Conservation (phyloP, 1,140 invertebrate species). For the Microplitis mediator region DNA sequence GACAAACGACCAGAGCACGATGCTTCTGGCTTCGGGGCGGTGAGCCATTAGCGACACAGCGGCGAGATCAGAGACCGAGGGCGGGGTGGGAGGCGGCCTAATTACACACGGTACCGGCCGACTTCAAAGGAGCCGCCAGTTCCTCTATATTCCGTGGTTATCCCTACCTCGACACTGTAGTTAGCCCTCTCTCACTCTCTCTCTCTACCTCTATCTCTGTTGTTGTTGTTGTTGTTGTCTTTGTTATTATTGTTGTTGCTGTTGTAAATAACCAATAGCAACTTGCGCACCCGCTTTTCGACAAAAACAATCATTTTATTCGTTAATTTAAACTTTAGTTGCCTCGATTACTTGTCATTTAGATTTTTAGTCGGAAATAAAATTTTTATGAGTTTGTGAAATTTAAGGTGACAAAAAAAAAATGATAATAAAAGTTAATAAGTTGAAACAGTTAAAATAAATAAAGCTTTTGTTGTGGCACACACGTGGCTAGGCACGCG, state of each 20-base stretch:
- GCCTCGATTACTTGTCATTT: neutral
- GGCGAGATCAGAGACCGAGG: conserved; percentile 57
- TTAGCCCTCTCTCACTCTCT: neutral
- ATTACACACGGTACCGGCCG: conserved; percentile 60
- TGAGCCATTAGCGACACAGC: conserved; percentile 61
- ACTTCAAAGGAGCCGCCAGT: conserved; percentile 60
- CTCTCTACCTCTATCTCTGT: neutral
- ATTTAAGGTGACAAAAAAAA: no score
- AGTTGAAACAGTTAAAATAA: conserved; percentile 13
- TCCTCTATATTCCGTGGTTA: conserved; percentile 45
- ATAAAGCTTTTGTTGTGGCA: conserved; percentile 2
- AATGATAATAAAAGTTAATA: neutral
- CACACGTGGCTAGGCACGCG: conserved; percentile 54
- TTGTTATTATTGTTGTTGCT: no score
- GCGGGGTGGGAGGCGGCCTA: conserved; percentile 58
- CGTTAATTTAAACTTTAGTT: no score
- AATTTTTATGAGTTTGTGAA: no score
- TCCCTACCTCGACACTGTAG: conserved; percentile 12
- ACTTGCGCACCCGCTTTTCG: no score
- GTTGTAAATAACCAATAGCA: no score
- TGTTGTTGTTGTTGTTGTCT: neutral
- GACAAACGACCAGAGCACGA: conserved; percentile 44
- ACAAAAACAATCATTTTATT: no score
- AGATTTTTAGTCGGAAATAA: neutral
- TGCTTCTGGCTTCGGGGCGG: conserved; percentile 57